Conservation (phyloP, 1,140 invertebrate species). For the Dinothrombium tinctorium region DNA sequence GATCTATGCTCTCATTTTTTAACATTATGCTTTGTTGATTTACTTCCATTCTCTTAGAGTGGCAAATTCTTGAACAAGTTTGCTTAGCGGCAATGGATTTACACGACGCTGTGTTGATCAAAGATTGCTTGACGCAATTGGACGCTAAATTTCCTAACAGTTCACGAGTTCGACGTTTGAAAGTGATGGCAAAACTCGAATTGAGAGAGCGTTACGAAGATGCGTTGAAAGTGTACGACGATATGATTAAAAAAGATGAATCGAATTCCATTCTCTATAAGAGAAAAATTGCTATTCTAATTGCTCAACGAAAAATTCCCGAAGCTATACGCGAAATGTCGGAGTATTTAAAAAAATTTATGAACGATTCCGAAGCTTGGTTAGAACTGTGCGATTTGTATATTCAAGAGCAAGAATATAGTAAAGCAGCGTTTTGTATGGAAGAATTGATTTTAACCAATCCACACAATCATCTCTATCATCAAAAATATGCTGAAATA, state of each 20-base stretch:
- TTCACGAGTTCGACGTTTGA: conserved; percentile 54
- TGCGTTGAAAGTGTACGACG: conserved; percentile 62
- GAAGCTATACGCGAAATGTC: conserved; percentile 84
- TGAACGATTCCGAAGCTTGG: conserved; percentile 97
- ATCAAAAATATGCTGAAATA: conserved; percentile 37
- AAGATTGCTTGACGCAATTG: conserved; percentile 47
- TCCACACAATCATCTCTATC: conserved; percentile 81
- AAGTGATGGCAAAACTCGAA: conserved; percentile 57
- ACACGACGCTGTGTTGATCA: conserved; percentile 32
- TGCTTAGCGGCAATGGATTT: conserved; percentile 75
- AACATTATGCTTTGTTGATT: conserved; percentile 1
- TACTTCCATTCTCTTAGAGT: conserved; percentile 30
- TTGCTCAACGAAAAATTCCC: conserved; percentile 49
- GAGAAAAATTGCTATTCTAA: conserved; percentile 68
- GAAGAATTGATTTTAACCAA: conserved; percentile 90
- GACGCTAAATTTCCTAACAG: conserved; percentile 70
- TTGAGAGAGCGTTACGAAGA: conserved; percentile 66
- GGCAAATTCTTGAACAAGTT: conserved; percentile 72
- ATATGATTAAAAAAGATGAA: conserved; percentile 68
- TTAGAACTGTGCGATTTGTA: conserved; percentile 86
- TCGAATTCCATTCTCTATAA: conserved; percentile 71
- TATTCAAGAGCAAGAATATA: conserved; percentile 61
- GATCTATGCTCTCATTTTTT: conserved; percentile 7
- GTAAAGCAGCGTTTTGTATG: conserved; percentile 83
- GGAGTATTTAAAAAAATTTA: conserved; percentile 91